Base-by-base conservation (phyloP, 2,797 vertebrate species). In the Eptatretus atami region DNA sequence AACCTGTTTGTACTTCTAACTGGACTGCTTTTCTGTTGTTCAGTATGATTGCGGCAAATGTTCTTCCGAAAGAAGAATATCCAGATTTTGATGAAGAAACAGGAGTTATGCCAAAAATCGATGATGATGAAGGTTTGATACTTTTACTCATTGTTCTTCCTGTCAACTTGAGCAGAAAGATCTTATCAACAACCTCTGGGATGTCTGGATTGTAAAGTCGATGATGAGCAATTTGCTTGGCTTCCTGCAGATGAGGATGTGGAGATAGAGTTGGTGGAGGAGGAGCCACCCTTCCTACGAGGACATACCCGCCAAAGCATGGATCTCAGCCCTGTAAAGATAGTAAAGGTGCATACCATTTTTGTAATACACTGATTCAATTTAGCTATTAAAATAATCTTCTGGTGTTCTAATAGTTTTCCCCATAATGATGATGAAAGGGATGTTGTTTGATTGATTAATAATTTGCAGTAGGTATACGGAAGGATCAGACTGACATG, bases 241-340 rank as follows among this genome's bases (percentile, higher is more conserved):
- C 63, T 4, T 52, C 15, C 55, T 69, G 66, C 72, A 95, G 88
- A 94, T 75, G 92, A 98, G 69, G 92, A 98, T 65, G 76, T 98
- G 69, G 92, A 98, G 73, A 98, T 96, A 25, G 92, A 98, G 68
- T 73, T 96, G 13, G 90, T 98, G 54, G 92, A 96, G 67, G 92
- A 98, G 70, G 92, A 98, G 44, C 90, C 92, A 1, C 90, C 92
- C 0, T 96, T 98, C 74, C 75, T 98, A 67, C 78, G 86, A 69
- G 90, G 90, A 54, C 92, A 98, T 71, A 96, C 92, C 13, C 95
- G 95, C 66, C 87, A 93, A 64, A 98, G 92, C 75, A 95, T 94
- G 84, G 86, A 95, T 73, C 95, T 98, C 86, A 98, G 88, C 66
- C 90, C 92, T 6, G 92, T 98, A 66, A 98, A 98, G 73, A 98